These are phyloP conservation scores for Heliconius hewitsoni DNA, from an alignment of 1,140 invertebrate genomes.

Conservation along the genomic window DNA sequence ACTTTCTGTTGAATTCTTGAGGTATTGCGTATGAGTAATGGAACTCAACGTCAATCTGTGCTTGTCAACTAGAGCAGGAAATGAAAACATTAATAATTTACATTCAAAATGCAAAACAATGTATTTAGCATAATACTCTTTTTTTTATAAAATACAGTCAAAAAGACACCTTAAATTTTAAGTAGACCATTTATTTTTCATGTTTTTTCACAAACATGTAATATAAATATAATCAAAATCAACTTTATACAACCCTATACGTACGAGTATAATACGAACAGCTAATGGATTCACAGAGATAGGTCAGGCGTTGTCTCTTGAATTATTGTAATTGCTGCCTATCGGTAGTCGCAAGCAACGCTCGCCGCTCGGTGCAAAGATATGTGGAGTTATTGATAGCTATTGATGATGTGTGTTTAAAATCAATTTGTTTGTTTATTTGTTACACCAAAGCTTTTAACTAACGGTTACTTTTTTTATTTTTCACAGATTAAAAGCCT, in stretches of 20 bases:
- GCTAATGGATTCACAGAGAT: conserved; percentile 41
- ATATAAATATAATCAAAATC: background rate
- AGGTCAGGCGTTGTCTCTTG: conserved; percentile 49
- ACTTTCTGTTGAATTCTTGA: too few species aligned
- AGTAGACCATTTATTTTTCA: background rate
- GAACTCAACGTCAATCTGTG: too few species aligned
- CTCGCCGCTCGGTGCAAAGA: conserved; percentile 25
- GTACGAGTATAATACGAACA: conserved; percentile 19
- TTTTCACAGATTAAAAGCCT: too few species aligned
- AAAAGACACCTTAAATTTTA: too few species aligned
- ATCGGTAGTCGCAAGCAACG: conserved; percentile 41
- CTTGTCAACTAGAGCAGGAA: too few species aligned
- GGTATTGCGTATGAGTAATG: too few species aligned
- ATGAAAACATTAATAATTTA: too few species aligned
- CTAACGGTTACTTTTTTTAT: background rate
- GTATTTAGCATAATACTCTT: too few species aligned
- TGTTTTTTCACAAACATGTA: background rate
- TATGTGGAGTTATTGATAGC: conserved; percentile 16
- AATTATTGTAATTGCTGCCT: conserved; percentile 61
- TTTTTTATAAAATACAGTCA: too few species aligned
- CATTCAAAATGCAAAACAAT: too few species aligned
- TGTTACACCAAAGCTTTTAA: background rate
- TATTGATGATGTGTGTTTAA: background rate
- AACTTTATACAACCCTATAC: conserved; percentile 13
- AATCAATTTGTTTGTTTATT: background rate